Evolutionary conservation across 2,113 vertebrate genomes (phyloP).

Genomic region (Esox niger): DNA sequence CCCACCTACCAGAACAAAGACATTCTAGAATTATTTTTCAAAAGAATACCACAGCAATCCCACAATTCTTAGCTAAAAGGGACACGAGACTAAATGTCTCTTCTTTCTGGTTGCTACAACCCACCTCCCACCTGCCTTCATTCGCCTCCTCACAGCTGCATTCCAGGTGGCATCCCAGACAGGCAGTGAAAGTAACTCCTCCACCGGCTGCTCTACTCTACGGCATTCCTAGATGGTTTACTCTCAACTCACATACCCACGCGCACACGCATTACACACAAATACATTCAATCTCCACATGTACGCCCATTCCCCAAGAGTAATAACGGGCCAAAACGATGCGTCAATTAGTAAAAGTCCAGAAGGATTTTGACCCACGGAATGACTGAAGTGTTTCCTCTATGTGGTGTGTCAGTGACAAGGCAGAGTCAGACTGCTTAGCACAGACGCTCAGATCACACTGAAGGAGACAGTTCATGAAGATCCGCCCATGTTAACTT

Average conservation of each 20-base stretch:
- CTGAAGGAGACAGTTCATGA: neutral
- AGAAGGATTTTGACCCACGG: too few relatives aligned
- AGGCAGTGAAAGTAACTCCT: neutral
- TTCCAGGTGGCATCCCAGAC: constrained; percentile 3
- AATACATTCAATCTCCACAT: neutral
- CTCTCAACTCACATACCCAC: too few relatives aligned
- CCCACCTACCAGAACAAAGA: too few relatives aligned
- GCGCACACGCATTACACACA: too few relatives aligned
- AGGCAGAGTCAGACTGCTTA: neutral
- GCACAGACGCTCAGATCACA: too few relatives aligned
- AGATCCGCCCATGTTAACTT: neutral
- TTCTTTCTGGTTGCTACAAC: neutral
- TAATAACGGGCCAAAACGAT: neutral
- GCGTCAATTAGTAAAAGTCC: neutral
- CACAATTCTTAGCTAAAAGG: too few relatives aligned
- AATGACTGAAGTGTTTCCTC: too few relatives aligned
- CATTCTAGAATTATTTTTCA: too few relatives aligned
- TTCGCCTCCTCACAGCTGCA: constrained; percentile 32
- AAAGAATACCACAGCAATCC: too few relatives aligned
- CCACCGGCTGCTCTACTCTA: too few relatives aligned
- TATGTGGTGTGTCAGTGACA: neutral
- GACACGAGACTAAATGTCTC: neutral
- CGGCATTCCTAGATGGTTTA: neutral
- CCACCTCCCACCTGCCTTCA: constrained; percentile 4
- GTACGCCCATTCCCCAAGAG: neutral